Conservation (phyloP, 2,113 vertebrate species). For the Deroptyus accipitrinus region DNA sequence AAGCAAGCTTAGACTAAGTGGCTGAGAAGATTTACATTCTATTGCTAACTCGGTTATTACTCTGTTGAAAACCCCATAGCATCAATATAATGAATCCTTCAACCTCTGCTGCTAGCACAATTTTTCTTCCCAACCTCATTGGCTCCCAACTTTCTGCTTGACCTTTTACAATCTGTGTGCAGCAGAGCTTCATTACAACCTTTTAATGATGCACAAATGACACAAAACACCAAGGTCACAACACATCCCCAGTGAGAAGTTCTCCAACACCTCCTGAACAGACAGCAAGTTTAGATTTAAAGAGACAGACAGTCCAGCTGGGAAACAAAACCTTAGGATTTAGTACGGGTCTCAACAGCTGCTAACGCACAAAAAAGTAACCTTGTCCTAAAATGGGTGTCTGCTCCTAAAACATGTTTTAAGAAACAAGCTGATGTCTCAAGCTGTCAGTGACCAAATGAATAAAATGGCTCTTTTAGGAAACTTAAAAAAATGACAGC, state of each 20-base stretch:
- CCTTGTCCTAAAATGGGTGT: not conserved
- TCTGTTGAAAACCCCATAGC: constrained; percentile 81
- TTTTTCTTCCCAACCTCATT: constrained; percentile 83
- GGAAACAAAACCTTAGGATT: not conserved
- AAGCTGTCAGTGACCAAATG: not conserved
- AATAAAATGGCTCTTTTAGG: not conserved
- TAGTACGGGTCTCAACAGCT: not conserved
- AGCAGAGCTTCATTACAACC: constrained; percentile 83
- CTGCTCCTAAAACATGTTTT: not conserved
- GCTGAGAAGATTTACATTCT: constrained; percentile 84
- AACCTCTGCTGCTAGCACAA: constrained; percentile 77
- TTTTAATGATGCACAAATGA: constrained; percentile 86
- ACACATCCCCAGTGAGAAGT: constrained; percentile 64
- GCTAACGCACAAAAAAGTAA: not conserved
- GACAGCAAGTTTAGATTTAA: constrained; percentile 49
- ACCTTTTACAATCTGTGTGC: constrained; percentile 82
- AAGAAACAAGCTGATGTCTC: not conserved
- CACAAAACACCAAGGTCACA: constrained; percentile 81
- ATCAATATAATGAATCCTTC: constrained; percentile 86
- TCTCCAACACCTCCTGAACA: constrained; percentile 62
- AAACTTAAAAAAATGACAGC: not conserved
- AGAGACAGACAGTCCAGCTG: not conserved
- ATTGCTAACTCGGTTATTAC: constrained; percentile 83
- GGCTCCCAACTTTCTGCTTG: constrained; percentile 83
- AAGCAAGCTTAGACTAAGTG: constrained; percentile 78